Conservation (phyloP, 2,888 invertebrate genomes). For the Xestia xanthographa region DNA sequence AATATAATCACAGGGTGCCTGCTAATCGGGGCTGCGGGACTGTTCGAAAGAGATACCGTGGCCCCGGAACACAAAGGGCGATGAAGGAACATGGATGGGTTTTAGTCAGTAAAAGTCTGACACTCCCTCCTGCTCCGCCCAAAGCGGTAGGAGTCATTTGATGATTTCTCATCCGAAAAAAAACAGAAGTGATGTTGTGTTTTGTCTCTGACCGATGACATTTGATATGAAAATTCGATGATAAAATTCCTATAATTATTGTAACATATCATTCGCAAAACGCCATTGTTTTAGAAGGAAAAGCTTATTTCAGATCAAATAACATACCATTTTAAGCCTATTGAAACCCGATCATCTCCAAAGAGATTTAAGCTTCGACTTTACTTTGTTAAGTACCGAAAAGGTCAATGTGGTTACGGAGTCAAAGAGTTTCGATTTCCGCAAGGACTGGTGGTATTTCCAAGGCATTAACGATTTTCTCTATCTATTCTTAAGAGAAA, state of each 20-base stretch:
- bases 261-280: neutral
- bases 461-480: slow-evolving; percentile 3
- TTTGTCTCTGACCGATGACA: neutral
- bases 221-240: neutral
- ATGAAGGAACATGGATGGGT: no score
- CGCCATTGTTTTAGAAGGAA: neutral
- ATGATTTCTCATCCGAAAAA: no score
- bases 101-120: no score
- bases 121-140: no score
- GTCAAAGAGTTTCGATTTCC: slow-evolving; percentile 44
- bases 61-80: no score
- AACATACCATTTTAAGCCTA: slow-evolving; percentile 7
- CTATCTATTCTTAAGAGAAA: neutral
- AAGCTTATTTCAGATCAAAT: neutral
- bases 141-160: no score
- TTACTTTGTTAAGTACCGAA: slow-evolving; percentile 47
- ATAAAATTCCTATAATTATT: neutral
- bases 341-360: slow-evolving; percentile 22
- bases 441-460: slow-evolving; percentile 19
- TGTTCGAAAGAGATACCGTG: no score
- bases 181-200: neutral
- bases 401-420: slow-evolving; percentile 50
- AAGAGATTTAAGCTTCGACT: slow-evolving; percentile 24
- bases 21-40: no score
- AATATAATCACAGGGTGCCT: no score